Evolutionary conservation across 2,113 vertebrate genomes (phyloP).

Genomic region (Harpagus bidentatus): DNA sequence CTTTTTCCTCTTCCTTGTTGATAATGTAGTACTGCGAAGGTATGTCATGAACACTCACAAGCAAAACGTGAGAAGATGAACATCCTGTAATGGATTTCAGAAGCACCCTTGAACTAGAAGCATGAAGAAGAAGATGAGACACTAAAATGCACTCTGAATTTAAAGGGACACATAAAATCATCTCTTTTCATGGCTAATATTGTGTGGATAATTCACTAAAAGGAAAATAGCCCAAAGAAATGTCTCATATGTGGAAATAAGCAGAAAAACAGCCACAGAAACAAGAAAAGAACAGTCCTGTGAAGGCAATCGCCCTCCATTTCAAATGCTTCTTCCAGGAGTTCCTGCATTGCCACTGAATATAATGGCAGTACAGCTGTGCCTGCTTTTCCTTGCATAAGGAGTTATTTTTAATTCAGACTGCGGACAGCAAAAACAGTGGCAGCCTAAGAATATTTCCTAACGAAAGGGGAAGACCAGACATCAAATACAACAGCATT

Average conservation of each 20-base stretch:
- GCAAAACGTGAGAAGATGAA: neutral
- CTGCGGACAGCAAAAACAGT: neutral
- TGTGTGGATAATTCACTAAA: neutral
- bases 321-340: neutral
- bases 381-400: neutral
- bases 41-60: neutral
- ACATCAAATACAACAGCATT: neutral
- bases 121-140: neutral
- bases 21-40: neutral
- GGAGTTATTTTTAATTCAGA: neutral
- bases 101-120: neutral
- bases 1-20: neutral
- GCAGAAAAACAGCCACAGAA: neutral
- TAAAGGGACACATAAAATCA: neutral
- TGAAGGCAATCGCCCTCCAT: neutral
- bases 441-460: neutral
- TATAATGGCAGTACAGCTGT: neutral
- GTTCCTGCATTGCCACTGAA: neutral
- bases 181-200: neutral
- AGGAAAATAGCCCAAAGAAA: neutral
- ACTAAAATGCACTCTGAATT: neutral
- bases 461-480: neutral
- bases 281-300: neutral
- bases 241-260: neutral
- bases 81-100: neutral